These are phyloP conservation scores for Melinaea marsaeus DNA, from an alignment of 2,888 invertebrate species.

Conservation along the genomic window DNA sequence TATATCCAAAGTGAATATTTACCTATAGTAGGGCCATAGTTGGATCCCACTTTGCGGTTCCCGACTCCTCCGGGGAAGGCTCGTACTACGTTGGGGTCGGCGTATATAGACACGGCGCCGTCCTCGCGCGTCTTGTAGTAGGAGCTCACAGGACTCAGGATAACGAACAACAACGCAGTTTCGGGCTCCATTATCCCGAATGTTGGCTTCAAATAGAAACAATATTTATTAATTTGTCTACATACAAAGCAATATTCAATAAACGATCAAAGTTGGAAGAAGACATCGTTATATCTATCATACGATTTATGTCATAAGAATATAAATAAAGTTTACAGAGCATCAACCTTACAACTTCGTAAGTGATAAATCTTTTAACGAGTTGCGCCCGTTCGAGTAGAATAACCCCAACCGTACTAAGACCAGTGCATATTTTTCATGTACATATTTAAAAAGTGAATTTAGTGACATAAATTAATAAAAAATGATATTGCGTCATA, in stretches of 20 bases:
- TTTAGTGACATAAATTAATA: too few species aligned
- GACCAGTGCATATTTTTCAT: too few species aligned
- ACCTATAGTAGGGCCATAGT: slow-evolving; percentile 91
- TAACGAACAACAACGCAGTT: slow-evolving; percentile 93
- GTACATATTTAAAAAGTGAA: too few species aligned
- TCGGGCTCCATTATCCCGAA: slow-evolving; percentile 93
- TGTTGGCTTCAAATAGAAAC: slow-evolving; percentile 81
- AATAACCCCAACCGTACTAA: too few species aligned
- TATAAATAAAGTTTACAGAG: too few species aligned
- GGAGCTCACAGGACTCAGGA: slow-evolving; percentile 94
- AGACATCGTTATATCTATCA: too few species aligned
- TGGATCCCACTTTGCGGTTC: slow-evolving; percentile 96
- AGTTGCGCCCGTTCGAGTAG: too few species aligned
- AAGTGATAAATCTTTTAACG: too few species aligned
- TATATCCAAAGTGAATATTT: slow-evolving; percentile 23
- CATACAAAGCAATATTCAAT: not conserved
- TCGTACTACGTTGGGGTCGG: slow-evolving; percentile 92
- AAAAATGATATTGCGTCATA: too few species aligned
- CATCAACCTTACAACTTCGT: too few species aligned
- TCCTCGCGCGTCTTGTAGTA: slow-evolving; percentile 86
- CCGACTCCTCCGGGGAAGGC: slow-evolving; percentile 97
- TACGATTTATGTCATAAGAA: too few species aligned
- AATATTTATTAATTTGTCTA: not conserved
- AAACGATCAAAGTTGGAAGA: too few species aligned
- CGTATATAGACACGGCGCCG: slow-evolving; percentile 89